Evolutionary conservation across 2,113 vertebrate species (phyloP), one percentile per base, ranked within the genome.

Genomic region (Silurus meridionalis): DNA sequence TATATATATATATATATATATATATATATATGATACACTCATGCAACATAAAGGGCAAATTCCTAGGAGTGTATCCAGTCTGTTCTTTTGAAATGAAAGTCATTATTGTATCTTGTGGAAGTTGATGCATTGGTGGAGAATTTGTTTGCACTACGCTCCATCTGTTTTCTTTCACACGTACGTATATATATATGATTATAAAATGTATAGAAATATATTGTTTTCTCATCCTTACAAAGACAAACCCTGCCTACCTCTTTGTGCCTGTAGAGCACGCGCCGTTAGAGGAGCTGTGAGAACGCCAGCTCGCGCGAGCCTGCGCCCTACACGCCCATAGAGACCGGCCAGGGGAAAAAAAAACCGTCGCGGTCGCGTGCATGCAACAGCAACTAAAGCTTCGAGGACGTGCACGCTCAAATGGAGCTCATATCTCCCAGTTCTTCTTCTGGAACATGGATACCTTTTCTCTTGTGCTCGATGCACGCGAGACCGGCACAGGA

Each of bases 381-480:
- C 64, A 50, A 50, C 37, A 37, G 37, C 37, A 37, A 37, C 57
- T 66, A 11, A 37, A 60, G 71, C 21, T 25, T 72, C 50, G 23
- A 46, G 87, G 85, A 90, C 85, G 64, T 81, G 81, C 89, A 64
- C 48, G 63, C 63, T 23, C 58, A 37, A 37, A n/a, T 61, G 88
- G 80, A 85, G 63, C 66, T 63, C 83, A 87, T 66, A 58, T 57
- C 58, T 77, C 25, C 13, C 3, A 8, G 53, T 67, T 53, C 28
- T 57, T 23, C 8, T 84, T 37, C 21, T 58, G 80, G 37, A 83
- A 52, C 50, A 67, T 88, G 89, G 89, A 88, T 87, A 53, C 82
- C 67, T 72, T 57, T 83, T 83, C 48, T 85, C 53, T 37, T n/a
- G 66, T 60, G 46, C n/a, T 58, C 78, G 78, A 58, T 57, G 75